These are phyloP conservation scores for Apteryx owenii DNA, from an alignment of 2,113 vertebrate genomes.

Conservation along the genomic window DNA sequence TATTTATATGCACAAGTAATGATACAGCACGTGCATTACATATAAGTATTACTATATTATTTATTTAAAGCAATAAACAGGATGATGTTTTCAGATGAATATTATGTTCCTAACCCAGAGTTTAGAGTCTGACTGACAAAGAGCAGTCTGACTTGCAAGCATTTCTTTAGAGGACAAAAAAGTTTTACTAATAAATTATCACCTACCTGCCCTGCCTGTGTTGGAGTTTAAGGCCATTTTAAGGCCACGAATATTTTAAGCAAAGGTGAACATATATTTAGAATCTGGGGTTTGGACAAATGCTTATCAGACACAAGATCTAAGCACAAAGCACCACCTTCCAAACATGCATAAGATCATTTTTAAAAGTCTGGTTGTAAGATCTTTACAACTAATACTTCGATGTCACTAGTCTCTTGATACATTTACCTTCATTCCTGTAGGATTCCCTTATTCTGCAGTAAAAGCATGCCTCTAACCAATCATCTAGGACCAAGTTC, in stretches of 20 bases:
- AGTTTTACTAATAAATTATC: neutral
- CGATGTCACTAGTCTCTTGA: neutral
- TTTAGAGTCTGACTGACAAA: neutral
- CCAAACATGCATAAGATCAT: neutral
- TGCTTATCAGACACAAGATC: neutral
- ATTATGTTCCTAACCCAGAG: neutral
- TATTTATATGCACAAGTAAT: neutral
- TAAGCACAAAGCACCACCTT: neutral
- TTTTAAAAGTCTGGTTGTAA: neutral
- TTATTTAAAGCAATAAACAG: neutral
- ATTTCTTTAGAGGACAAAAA: neutral
- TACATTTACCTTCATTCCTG: conserved; percentile 17
- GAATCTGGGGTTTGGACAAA: neutral
- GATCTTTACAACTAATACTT: neutral
- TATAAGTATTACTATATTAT: neutral
- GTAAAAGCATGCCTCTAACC: conserved; percentile 20
- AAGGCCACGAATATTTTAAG: neutral
- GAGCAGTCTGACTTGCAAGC: neutral
- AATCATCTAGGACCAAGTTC: neutral
- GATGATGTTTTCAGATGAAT: neutral
- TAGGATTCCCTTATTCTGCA: conserved; percentile 25
- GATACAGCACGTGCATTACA: neutral
- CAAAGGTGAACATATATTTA: conserved; percentile 9
- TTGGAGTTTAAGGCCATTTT: neutral
- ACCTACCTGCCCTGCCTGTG: neutral